Evolutionary conservation across 2,888 invertebrate species (phyloP), one percentile per base, ranked within the genome.

Genomic region (Drosophila formosana): DNA sequence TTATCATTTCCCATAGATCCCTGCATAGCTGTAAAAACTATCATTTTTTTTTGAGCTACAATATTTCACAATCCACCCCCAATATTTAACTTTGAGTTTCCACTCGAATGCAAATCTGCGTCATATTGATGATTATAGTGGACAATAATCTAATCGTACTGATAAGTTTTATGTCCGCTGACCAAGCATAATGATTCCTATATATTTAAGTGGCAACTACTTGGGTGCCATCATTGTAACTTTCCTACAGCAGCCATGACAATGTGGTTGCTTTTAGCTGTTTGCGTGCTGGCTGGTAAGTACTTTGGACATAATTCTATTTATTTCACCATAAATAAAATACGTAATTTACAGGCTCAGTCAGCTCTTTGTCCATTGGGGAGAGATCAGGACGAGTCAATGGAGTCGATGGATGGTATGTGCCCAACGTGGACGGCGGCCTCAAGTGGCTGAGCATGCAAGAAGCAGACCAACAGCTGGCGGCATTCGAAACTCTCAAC

Each of bases 371-470:
- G 63, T 76, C 81, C 37, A 53, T 83, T 28, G 62, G 66, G 39
- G 83, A 80, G 8, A 55, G 46, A 7, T 13, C 60, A 7, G 39
- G 30, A 18, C 68, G 68, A 8, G 58, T 72, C 9, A 73, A 71
- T n/a, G 88, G 89, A 13, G 53, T 47, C 4, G 75, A 89, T 51
- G 89, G 90, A n/a, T 87, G 78, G 83, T 80, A 47, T 61, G 88
- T 90, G 43, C 89, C 89, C 0, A 80, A 81, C 18, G 18, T 53
- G 34, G 61, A 74, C 13, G 83, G 76, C 1, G 64, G 56, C 3
- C 26, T 74, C 0, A 62, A 66, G 7, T 89, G 90, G 89, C n/a
- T 80, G 18, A 55, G 53, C 18, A 51, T 55, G 13, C 53, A 58
- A 1, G 78, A 89, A 25, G 86, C 47, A 3, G 55, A 72, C 3